Evolutionary conservation across 1,140 invertebrate genomes (phyloP).

Genomic region (Ditylenchus dipsaci): DNA sequence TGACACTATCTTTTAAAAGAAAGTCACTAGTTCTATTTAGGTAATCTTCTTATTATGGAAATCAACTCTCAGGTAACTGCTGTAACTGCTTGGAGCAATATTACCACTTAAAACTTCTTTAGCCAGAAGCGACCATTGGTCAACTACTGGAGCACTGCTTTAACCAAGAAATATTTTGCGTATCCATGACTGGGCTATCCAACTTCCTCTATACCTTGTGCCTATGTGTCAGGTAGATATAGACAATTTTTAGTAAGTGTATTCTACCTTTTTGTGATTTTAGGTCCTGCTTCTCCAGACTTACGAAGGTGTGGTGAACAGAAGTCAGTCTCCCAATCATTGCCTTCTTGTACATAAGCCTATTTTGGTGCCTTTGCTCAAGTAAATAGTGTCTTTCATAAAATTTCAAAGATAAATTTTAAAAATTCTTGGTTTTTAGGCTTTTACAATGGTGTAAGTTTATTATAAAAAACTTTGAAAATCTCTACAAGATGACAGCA

Average conservation of each 20-base stretch:
- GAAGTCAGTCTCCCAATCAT: slow-evolving; percentile 70
- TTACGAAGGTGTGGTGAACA: slow-evolving; percentile 58
- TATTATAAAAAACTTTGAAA: no score
- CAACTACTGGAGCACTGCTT: slow-evolving; percentile 62
- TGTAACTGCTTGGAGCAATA: no score
- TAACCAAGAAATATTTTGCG: slow-evolving; percentile 62
- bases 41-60: slow-evolving; percentile 77
- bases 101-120: no score
- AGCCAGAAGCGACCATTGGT: slow-evolving; percentile 55
- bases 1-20: no score
- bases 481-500: no score
- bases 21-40: no score
- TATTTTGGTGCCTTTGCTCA: slow-evolving; percentile 77
- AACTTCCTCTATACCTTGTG: slow-evolving; percentile 69
- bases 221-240: slow-evolving; percentile 66
- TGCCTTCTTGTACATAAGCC: slow-evolving; percentile 81
- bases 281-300: slow-evolving; percentile 37
- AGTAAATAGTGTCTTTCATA: slow-evolving; percentile 72
- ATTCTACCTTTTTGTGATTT: slow-evolving; percentile 11
- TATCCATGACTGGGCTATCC: slow-evolving; percentile 63
- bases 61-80: slow-evolving; percentile 59
- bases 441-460: slow-evolving; percentile 55
- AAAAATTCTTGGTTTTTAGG: neutral
- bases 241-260: neutral
- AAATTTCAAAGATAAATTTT: slow-evolving; percentile 59